Evolutionary conservation across 2,797 vertebrate genomes (phyloP), one percentile per base, ranked within the genome.

Genomic region (Schizopygopsis malacanthus): DNA sequence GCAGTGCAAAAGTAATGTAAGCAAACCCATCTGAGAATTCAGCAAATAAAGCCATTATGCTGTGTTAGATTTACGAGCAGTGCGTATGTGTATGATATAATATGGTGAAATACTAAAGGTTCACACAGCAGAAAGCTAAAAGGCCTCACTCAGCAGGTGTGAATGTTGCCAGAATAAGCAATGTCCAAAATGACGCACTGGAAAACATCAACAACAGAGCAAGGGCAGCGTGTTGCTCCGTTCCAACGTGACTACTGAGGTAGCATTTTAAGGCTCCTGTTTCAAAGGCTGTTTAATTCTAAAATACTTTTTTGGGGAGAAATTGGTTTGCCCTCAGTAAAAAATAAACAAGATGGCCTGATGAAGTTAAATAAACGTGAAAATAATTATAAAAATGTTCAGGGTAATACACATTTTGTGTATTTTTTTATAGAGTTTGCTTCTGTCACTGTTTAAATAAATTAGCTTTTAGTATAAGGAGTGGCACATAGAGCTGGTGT

Each of bases 151-250:
- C 93, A 94, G 93, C 93, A 94, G 88, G 89, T 88, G 15, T 85
- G 85, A 89, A 87, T 90, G 89, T 89, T 92, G 91, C 91, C 91
- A 93, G 92, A 93, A 91, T 90, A 92, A 92, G 92, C 92, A 92
- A 86, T 89, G 91, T 93, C 92, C 90, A 92, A 93, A 94, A 93
- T 92, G 93, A 93, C 79, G 91, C 90, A 91, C 88, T 90, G 90
- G 90, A 90, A 92, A 91, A 90, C 91, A 91, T 88, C 85, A 56
- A 67, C 71, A 88, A 78, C 85, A 90, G 87, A 85, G 86, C 90
- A 89, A 84, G 81, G 88, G 90, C 91, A 90, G 89, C 79, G 43
- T 54, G 83, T 69, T 67, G 43, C 43, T 39, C 22, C 8, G n/a
- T 61, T 79, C n/a, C 39, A 79, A 65, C 78, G 47, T 65, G n/a